Evolutionary conservation across 2,888 invertebrate genomes (phyloP).

Genomic region (Leucozona laternaria): DNA sequence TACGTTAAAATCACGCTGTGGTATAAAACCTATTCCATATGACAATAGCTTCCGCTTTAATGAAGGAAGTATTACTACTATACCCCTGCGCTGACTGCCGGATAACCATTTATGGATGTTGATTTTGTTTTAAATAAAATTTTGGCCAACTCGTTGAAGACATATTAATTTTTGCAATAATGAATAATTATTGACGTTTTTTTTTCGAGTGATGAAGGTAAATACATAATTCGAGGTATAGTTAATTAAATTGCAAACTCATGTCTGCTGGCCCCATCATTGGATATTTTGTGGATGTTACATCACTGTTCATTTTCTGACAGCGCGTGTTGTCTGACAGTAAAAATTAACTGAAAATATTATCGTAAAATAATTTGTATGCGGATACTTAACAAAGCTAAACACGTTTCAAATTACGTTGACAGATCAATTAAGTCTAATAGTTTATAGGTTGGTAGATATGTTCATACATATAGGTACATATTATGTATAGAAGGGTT

Average conservation of each 20-base stretch:
- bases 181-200: constrained; percentile 26
- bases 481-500: neutral
- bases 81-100: neutral
- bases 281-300: constrained; percentile 29
- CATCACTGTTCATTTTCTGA: constrained; percentile 22
- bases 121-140: constrained; percentile 54
- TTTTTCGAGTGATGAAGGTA: constrained; percentile 12
- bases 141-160: constrained; percentile 50
- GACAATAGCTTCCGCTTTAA: constrained; percentile 66
- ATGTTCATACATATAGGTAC: neutral
- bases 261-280: constrained; percentile 37
- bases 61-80: constrained; percentile 10
- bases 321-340: constrained; percentile 16
- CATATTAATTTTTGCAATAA: constrained; percentile 33
- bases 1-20: constrained; percentile 54
- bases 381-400: neutral
- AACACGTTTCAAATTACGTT: neutral
- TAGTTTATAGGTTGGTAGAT: neutral
- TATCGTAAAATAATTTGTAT: neutral
- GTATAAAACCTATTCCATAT: constrained; percentile 10
- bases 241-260: constrained; percentile 61
- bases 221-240: neutral
- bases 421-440: neutral
- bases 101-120: constrained; percentile 49
- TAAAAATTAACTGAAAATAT: neutral